These are phyloP conservation scores for Pelobates fuscus DNA, from an alignment of 2,113 vertebrate species.

Conservation along the genomic window DNA sequence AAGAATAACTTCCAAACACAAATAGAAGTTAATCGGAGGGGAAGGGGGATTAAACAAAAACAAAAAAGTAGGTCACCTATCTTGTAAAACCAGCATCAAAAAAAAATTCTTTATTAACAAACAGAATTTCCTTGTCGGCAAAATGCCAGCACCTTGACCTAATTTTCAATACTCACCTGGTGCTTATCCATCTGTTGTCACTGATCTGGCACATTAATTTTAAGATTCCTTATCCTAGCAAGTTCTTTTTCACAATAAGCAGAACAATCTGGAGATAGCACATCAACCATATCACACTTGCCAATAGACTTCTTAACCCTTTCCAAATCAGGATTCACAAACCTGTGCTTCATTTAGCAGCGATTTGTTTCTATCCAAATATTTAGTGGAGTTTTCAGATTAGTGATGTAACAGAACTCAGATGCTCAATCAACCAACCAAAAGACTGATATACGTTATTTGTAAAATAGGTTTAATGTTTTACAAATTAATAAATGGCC, in stretches of 20 bases:
- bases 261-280: slow-evolving; percentile 16
- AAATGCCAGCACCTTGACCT: slow-evolving; percentile 40
- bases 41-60: no score
- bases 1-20: no score
- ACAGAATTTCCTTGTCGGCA: not conserved
- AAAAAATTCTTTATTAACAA: no score
- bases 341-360: not conserved
- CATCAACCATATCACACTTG: not conserved
- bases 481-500: no score
- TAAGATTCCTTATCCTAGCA: slow-evolving; percentile 30
- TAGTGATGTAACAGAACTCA: not conserved
- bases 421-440: no score
- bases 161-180: slow-evolving; percentile 35
- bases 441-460: no score
- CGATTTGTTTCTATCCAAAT: not conserved
- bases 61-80: no score
- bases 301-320: not conserved
- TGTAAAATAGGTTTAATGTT: no score
- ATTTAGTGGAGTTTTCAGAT: not conserved
- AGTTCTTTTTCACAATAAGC: not conserved
- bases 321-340: not conserved
- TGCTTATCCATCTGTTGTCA: slow-evolving; percentile 41
- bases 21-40: no score
- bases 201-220: slow-evolving; percentile 34
- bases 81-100: no score